A percentile compares a stretch with the other conserved stretches of the same genome.
Evolutionary conservation across 1,140 invertebrate species (phyloP).

Genomic region (Zaprionus camerounensis): DNA sequence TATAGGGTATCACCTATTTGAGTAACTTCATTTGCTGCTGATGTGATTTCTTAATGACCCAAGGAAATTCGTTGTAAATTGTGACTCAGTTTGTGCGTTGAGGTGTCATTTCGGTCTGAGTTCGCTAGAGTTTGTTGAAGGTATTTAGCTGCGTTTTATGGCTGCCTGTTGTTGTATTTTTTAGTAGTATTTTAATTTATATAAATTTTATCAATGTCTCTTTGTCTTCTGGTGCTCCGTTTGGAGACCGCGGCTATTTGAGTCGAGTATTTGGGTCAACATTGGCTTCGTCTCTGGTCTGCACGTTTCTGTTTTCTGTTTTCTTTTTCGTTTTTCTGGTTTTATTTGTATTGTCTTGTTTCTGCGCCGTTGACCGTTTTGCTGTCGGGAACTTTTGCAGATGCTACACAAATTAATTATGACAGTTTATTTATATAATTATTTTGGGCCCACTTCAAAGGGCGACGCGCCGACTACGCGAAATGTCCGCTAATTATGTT

Average conservation of each 20-base stretch:
- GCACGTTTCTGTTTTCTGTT: slow-evolving; percentile 38
- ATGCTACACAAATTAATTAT: slow-evolving; percentile 75
- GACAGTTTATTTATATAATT: slow-evolving; percentile 83
- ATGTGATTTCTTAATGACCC: slow-evolving; percentile 1
- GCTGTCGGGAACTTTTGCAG: slow-evolving; percentile 41
- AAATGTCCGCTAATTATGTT: slow-evolving; percentile 66
- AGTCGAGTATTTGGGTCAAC: slow-evolving; percentile 43
- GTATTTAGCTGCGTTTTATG: slow-evolving; percentile 42
- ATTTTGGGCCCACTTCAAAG: slow-evolving; percentile 68
- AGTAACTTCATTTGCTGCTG: not conserved
- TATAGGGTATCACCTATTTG: not conserved
- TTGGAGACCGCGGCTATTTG: slow-evolving; percentile 25
- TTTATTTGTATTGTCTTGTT: slow-evolving; percentile 29
- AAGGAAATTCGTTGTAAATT: slow-evolving; percentile 42
- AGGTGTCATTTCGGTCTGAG: slow-evolving; percentile 21
- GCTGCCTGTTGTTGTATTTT: slow-evolving; percentile 5
- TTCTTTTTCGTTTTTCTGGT: slow-evolving; percentile 17
- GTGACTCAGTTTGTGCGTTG: slow-evolving; percentile 40
- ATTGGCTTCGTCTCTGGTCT: slow-evolving; percentile 36
- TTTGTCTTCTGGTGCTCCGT: slow-evolving; percentile 24
- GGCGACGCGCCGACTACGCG: slow-evolving; percentile 26
- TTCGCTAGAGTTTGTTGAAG: slow-evolving; percentile 13
- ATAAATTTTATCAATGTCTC: slow-evolving; percentile 39
- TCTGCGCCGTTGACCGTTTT: slow-evolving; percentile 30
- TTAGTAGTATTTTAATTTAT: slow-evolving; percentile 43